phyloP scores from a whole-genome alignment of 2,888 invertebrate species.

The Steinernema scapterisci region DNA sequence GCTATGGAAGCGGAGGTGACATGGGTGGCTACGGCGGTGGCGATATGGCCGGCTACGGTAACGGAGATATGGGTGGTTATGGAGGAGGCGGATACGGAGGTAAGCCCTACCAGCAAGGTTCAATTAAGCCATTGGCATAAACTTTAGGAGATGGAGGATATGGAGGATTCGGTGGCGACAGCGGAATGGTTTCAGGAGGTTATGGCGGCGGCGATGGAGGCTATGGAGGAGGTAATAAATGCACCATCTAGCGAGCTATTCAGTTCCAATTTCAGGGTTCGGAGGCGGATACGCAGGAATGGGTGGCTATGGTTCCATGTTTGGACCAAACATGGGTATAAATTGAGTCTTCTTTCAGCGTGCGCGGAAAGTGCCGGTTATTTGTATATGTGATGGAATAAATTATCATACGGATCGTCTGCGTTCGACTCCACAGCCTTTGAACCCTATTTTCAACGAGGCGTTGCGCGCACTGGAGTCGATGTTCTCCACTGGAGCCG shows the following conservation, averaged over 20 bases:
- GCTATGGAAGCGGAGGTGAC: constrained; percentile 45
- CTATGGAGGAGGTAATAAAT: constrained; percentile 48
- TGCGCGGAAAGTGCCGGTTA: neutral
- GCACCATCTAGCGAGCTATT: no score
- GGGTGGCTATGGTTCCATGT: constrained; percentile 36
- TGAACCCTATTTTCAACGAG: constrained; percentile 55
- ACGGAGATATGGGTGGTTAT: constrained; percentile 41
- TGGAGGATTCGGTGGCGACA: constrained; percentile 40
- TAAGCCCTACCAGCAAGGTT: neutral
- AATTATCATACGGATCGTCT: constrained; percentile 50
- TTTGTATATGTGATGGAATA: constrained; percentile 33
- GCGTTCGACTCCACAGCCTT: constrained; percentile 59
- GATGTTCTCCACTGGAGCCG: constrained; percentile 43
- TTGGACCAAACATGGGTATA: constrained; percentile 13
- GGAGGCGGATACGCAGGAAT: constrained; percentile 34
- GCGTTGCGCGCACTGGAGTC: constrained; percentile 44
- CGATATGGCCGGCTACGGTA: constrained; percentile 48
- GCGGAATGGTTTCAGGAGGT: constrained; percentile 48
- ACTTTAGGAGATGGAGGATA: constrained; percentile 37
- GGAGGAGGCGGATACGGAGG: no score
- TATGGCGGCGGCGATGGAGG: constrained; percentile 49
- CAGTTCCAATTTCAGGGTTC: constrained; percentile 14
- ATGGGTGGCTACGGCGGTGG: constrained; percentile 49
- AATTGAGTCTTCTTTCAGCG: neutral
- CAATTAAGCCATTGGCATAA: neutral